These are phyloP conservation scores for Brachyrhaphis roseni DNA, from an alignment of 2,797 vertebrate species.

Conservation along the genomic window DNA sequence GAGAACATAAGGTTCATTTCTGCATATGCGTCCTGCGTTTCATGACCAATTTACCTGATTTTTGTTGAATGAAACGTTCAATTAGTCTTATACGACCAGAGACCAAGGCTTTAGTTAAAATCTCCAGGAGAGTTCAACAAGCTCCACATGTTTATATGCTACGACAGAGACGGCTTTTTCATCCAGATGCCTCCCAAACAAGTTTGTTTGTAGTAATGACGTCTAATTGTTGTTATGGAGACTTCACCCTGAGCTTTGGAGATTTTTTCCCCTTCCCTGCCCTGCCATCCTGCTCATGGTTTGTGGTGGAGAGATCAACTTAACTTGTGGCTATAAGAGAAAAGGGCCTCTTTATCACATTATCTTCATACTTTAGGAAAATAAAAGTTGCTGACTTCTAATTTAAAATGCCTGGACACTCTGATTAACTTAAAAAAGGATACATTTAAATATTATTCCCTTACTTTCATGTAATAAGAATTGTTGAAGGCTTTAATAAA, in stretches of 20 bases:
- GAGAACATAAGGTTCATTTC: not conserved
- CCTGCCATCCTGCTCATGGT: not conserved
- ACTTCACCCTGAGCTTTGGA: not conserved
- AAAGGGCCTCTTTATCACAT: not conserved
- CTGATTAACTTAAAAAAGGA: not conserved
- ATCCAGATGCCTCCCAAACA: not conserved
- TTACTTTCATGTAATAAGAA: not conserved
- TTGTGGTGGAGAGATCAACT: not conserved
- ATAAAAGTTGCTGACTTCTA: not conserved
- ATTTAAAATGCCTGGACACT: not conserved
- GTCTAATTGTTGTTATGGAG: not conserved
- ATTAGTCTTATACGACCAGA: not conserved
- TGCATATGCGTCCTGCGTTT: not conserved
- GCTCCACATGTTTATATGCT: not conserved
- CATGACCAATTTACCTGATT: not conserved
- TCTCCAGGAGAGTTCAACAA: not conserved
- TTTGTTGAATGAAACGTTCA: not conserved
- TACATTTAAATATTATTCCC: not conserved
- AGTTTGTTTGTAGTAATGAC: not conserved
- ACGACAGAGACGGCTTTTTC: not conserved
- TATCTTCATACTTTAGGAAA: too few species aligned
- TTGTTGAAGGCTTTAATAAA: not conserved
- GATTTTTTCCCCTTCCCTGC: not conserved
- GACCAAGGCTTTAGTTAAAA: not conserved
- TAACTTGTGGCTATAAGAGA: not conserved